A percentile compares a stretch with the other conserved stretches of the same genome.
Evolutionary conservation across 2,113 vertebrate species (phyloP).

Genomic region (Syrrhaptes paradoxus): DNA sequence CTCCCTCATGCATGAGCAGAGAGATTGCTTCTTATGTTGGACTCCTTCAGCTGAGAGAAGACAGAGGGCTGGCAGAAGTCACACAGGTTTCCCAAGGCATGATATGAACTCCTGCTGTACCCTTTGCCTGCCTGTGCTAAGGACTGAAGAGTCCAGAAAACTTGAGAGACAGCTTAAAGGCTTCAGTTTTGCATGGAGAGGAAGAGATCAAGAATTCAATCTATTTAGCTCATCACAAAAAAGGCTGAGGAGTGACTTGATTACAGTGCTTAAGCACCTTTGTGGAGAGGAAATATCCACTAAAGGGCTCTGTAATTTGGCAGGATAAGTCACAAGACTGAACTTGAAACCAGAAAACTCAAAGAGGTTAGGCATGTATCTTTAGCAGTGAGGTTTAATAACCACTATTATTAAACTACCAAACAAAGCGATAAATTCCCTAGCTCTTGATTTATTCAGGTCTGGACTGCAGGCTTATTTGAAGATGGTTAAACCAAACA

Average conservation of each 20-base stretch:
- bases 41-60: not conserved
- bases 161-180: not conserved
- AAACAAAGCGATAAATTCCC: not conserved
- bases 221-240: not conserved
- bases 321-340: not conserved
- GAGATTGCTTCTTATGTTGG: not conserved
- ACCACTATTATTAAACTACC: not conserved
- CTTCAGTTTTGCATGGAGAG: not conserved
- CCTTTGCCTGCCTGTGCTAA: not conserved
- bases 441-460: not conserved
- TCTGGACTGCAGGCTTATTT: not conserved
- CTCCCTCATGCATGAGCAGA: not conserved
- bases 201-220: not conserved
- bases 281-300: not conserved
- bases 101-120: not conserved
- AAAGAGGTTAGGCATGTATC: not conserved
- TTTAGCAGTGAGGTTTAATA: not conserved
- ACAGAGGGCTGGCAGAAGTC: not conserved
- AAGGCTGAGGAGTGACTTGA: not conserved
- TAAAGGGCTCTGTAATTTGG: not conserved
- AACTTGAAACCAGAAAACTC: slow-evolving; percentile 1
- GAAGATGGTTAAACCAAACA: not conserved
- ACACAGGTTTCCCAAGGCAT: not conserved
- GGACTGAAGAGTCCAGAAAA: not conserved
- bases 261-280: not conserved